These are phyloP conservation scores for Pygoscelis adeliae DNA, from an alignment of 2,113 vertebrate species.

Conservation along the genomic window DNA sequence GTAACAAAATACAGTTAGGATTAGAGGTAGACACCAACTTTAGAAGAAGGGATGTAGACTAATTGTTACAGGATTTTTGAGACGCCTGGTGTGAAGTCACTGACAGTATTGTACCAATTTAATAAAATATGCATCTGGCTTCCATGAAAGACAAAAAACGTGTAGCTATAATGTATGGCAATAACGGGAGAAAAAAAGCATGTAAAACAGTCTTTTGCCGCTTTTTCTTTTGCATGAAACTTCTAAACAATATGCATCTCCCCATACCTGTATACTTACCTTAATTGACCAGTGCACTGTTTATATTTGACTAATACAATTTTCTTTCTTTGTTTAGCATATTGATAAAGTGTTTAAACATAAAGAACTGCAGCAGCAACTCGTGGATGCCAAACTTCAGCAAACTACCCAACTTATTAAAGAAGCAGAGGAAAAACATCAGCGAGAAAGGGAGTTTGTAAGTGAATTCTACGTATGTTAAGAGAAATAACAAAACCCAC, in stretches of 20 bases:
- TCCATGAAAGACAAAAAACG: not conserved
- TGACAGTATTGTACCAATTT: not conserved
- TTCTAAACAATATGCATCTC: not conserved
- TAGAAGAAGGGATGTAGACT: not conserved
- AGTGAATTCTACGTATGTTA: slow-evolving; percentile 55
- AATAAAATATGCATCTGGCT: not conserved
- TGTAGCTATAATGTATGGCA: not conserved
- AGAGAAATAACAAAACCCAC: not conserved
- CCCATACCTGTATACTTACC: not conserved
- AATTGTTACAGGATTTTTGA: not conserved
- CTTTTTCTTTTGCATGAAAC: not conserved
- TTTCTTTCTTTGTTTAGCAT: slow-evolving; percentile 77
- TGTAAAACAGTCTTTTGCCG: not conserved
- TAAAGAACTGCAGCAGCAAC: slow-evolving; percentile 96
- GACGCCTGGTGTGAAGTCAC: not conserved
- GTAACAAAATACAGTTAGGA: not conserved
- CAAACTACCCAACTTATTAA: slow-evolving; percentile 95
- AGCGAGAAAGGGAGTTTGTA: slow-evolving; percentile 93
- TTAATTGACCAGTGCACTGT: not conserved
- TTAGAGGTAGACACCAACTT: not conserved
- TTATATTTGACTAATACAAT: not conserved
- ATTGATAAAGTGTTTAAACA: slow-evolving; percentile 99
- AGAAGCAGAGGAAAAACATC: slow-evolving; percentile 95
- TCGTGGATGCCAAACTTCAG: slow-evolving; percentile 96
- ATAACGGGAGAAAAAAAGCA: rapidly evolving